Evolutionary conservation across 2,113 vertebrate genomes (phyloP).

Genomic region (Addax nasomaculatus): DNA sequence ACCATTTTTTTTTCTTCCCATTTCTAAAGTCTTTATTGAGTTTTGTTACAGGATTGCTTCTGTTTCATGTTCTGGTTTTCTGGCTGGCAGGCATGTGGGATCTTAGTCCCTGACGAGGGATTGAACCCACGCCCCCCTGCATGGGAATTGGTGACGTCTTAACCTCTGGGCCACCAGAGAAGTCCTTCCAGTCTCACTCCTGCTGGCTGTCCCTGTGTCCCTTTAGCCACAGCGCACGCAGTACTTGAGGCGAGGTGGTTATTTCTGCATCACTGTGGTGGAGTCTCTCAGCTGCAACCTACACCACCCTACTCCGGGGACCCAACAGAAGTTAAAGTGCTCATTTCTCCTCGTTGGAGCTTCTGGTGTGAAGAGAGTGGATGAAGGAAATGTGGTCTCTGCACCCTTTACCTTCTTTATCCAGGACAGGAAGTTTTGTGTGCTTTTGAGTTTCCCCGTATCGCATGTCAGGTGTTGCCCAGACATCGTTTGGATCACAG

Average conservation of each 20-base stretch:
- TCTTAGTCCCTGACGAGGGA: background rate
- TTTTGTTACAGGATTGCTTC: background rate
- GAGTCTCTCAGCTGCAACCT: rapidly evolving
- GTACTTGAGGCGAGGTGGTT: background rate
- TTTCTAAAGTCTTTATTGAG: background rate
- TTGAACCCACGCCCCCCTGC: background rate
- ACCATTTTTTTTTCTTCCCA: background rate
- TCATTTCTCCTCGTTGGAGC: rapidly evolving
- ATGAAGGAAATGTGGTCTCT: rapidly evolving
- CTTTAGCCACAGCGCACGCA: background rate
- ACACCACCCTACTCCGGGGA: rapidly evolving
- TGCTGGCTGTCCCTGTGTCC: background rate
- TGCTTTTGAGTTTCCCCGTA: rapidly evolving
- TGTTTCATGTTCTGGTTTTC: background rate
- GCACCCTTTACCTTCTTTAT: background rate
- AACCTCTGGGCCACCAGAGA: background rate
- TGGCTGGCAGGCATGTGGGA: background rate
- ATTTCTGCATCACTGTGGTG: rapidly evolving
- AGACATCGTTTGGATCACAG: rapidly evolving
- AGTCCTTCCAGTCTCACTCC: background rate
- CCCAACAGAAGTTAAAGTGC: too few species aligned
- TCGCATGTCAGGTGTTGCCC: rapidly evolving
- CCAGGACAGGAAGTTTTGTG: rapidly evolving
- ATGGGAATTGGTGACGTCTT: background rate
- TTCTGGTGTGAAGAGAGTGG: too few species aligned